Evolutionary conservation across 2,113 vertebrate species (phyloP), one percentile per base, ranked within the genome.

Genomic region (Neomonachus schauinslandi): DNA sequence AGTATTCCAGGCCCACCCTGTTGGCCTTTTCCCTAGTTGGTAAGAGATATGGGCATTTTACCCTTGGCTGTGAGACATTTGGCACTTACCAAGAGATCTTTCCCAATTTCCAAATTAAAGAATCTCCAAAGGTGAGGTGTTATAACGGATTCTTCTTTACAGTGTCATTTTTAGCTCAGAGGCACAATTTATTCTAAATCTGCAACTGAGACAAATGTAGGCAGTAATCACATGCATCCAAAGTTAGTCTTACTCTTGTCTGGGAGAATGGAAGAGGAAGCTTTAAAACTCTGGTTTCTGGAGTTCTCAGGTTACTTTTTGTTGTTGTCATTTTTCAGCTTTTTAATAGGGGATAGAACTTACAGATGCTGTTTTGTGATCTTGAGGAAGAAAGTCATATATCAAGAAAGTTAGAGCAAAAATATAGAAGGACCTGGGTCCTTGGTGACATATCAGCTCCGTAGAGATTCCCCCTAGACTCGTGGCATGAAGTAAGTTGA

Each of bases 281-380:
- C 28, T 95, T 96, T 76, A 80, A 89, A 94, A 94, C 55, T 76
- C 5, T 87, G 69, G 53, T 81, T 63, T 92, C 63, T 81, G 33
- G 42, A 84, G 33, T 97, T 82, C 51, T 22, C 31, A 76, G 31
- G 14, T 79, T 89, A 42, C 5, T 80, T 92, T 67, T 46, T 83
- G 26, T 42, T 90, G 19, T 67, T 81, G n/a, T 53, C 49, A n/a
- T 63, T 85, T 57, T 91, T 51, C 21, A 87, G 46, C 13, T 71
- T 91, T 91, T 46, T 69, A 80, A 83, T 13, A 72, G 4, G 21
- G 72, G 39, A n/a, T 59, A 71, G 92, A 96, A 61, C 49, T 88
- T 96, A 39, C 1, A 94, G 59, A 18, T 7, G 15, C 2, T 19
- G 15, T 83, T 72, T 31, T 91, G 86, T 81, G 74, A 87, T 14